Percentiles rank a stretch among this genome's conserved stretches.
Conservation (phyloP, 2,797 vertebrate species). For the Anguilla obscura region DNA sequence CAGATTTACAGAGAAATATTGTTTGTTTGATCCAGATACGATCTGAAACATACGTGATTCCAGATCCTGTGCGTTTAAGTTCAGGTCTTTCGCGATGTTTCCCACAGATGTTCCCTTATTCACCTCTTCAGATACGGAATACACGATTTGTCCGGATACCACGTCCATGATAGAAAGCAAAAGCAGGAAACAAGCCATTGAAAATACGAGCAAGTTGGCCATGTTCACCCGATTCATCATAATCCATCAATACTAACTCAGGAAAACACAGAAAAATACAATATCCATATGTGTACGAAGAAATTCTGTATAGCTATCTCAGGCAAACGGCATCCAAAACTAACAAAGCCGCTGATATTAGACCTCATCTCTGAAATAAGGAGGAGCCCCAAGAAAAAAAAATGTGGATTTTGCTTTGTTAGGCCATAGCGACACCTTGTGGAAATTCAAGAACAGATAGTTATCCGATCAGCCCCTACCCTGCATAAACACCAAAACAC, state of each 20-base stretch:
- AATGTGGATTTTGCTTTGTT: background rate
- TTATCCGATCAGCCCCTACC: background rate
- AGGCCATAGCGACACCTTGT: constrained; percentile 8
- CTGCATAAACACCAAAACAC: background rate
- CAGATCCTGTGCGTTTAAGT: background rate
- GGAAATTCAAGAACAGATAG: background rate
- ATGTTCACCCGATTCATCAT: background rate
- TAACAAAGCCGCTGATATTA: constrained; percentile 4
- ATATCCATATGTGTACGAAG: background rate
- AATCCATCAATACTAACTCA: background rate
- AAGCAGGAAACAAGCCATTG: background rate
- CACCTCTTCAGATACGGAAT: constrained; percentile 11
- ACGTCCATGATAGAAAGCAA: background rate
- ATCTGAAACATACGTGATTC: constrained; percentile 10
- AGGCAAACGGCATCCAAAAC: background rate
- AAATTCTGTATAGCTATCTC: background rate
- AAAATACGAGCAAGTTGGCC: background rate
- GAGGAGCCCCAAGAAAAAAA: background rate
- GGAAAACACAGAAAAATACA: background rate
- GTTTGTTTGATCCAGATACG: background rate
- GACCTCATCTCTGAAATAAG: background rate
- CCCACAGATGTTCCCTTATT: background rate
- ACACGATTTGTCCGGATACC: background rate
- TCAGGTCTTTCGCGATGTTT: constrained; percentile 14
- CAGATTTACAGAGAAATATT: constrained; percentile 31